phyloP scores from a whole-genome alignment of 2,888 invertebrate genomes.

The Chelonus formosanus region DNA sequence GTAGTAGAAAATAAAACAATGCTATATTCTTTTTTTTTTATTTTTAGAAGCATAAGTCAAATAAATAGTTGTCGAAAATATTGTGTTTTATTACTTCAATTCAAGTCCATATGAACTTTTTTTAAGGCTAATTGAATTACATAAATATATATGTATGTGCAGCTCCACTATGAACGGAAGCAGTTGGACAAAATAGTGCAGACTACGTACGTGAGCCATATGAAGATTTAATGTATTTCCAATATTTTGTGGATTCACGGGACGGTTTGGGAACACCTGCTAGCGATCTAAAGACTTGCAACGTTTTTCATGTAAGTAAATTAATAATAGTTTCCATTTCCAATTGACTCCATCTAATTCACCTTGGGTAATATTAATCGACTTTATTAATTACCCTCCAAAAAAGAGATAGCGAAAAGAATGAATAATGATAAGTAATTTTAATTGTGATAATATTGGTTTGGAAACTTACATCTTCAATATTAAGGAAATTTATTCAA shows the following conservation, averaged over 20 bases:
- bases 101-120: constrained; percentile 10
- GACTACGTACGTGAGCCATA: constrained; percentile 20
- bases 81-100: neutral
- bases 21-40: neutral
- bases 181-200: constrained; percentile 6
- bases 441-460: too few species aligned
- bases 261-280: constrained; percentile 18
- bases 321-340: neutral
- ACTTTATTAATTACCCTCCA: too few species aligned
- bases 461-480: too few species aligned
- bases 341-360: too few species aligned
- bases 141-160: constrained; percentile 16
- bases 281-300: neutral
- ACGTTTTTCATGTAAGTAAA: constrained; percentile 20
- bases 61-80: constrained; percentile 2
- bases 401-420: too few species aligned
- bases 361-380: too few species aligned
- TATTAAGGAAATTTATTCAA: too few species aligned
- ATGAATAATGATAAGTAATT: too few species aligned
- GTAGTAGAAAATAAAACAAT: too few species aligned
- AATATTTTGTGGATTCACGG: constrained; percentile 29
- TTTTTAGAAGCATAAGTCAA: too few species aligned
- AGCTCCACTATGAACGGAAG: constrained; percentile 5
- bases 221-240: constrained; percentile 31
- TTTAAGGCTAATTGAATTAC: constrained; percentile 16